Base-by-base conservation (phyloP, 2,888 invertebrate species). In the Drosophila greeni region DNA sequence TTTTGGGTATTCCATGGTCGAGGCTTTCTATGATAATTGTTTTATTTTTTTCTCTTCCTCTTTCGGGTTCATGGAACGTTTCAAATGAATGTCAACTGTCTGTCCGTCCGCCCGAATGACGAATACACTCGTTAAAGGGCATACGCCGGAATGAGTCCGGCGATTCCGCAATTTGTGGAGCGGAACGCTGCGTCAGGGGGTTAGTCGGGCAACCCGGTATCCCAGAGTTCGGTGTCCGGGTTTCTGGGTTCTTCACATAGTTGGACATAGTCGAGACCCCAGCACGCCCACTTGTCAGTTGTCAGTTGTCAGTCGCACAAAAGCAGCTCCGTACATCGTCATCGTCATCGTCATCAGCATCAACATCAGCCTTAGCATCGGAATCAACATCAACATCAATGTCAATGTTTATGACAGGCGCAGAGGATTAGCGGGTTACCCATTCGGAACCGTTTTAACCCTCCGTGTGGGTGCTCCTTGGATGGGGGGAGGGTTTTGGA, bases 401-500 rank as follows among this genome's bases (percentile, higher is more conserved):
- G 76, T 81, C 84, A 81, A 78, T 85, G 81, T 70, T 85, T 81
- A 85, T 81, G 84, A 85, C 81, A 83, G 84, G 78, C 85, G 69
- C 77, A 74, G 70, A 74, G 81, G 79, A 80, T 80, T 84, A 80
- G 83, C 85, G 83, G 65, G 69, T 62, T 78, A 79, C 56, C 79
- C 80, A 66, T 61, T 70, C 52, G 82, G 72, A 82, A 82, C 73
- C 40, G 75, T 68, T 81, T 80, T 61, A 72, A 58, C 53, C 59
- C 73, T 42, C 45, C 37, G 61, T 60, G 61, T 45, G 61, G 29
- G 45, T 45, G 45, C 31, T 33, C 37, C 31, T 37, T 34, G 51
- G n/a, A 20, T 16, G 23, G 62, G 48, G 12, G 9, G 53, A 23
- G 33, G n/a, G n/a, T n/a, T 12, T 20, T 24, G 42, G 36, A 62